A percentile compares a stretch with the other conserved stretches of the same genome.
phyloP scores from a whole-genome alignment of 2,113 vertebrate genomes.

The Australoheros scitulus region DNA sequence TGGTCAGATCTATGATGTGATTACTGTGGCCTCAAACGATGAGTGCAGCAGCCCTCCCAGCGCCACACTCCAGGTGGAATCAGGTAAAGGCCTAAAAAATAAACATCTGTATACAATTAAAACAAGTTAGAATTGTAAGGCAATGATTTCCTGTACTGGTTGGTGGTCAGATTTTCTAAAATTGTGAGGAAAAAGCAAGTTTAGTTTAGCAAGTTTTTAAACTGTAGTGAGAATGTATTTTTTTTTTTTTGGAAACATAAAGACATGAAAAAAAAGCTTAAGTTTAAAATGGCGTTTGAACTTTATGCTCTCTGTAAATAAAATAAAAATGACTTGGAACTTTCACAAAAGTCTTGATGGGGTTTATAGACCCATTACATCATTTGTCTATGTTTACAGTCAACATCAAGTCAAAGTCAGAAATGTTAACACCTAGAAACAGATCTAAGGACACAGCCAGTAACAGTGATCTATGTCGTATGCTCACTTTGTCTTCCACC shows the following conservation, averaged over 20 bases:
- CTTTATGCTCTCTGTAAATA: no score
- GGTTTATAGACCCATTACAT: no score
- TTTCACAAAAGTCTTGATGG: no score
- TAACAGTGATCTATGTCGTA: background rate
- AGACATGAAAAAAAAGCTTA: no score
- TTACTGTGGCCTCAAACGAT: constrained; percentile 60
- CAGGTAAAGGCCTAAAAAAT: constrained; percentile 63
- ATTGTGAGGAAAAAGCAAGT: no score
- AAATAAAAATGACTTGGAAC: no score
- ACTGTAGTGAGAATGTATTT: no score
- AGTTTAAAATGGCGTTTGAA: no score
- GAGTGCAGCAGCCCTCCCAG: constrained; percentile 70
- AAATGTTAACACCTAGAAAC: background rate
- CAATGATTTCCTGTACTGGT: background rate
- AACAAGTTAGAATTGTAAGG: background rate
- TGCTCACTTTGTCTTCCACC: background rate
- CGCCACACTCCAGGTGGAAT: constrained; percentile 43
- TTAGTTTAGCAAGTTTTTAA: no score
- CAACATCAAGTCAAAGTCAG: background rate
- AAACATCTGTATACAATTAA: background rate
- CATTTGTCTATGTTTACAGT: no score
- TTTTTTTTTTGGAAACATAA: no score
- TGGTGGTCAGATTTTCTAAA: no score
- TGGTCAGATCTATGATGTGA: constrained; percentile 64
- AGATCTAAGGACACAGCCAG: background rate